Evolutionary conservation across 1,140 invertebrate species (phyloP), one percentile per base, ranked within the genome.

Genomic region (Gonioctena quinquepunctata): DNA sequence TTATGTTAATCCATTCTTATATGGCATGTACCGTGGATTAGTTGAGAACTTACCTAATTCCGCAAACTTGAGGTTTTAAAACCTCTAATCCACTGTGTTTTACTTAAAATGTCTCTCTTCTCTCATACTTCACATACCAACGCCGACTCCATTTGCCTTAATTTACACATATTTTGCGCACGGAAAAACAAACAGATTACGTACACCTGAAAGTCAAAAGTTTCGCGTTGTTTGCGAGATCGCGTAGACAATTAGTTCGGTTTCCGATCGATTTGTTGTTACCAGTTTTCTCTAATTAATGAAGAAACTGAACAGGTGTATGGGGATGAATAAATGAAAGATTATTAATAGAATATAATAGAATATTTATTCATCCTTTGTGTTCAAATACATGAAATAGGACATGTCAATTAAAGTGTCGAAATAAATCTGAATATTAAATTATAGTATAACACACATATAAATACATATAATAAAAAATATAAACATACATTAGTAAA

Each of bases 1-100:
- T 74, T 74, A 71, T 72, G 75, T 73, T 78, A 79, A 78, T 79
- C 77, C 77, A 68, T 74, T 74, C 74, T 74, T 77, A 77, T 77
- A 75, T 77, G 71, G 73, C 76, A 69, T 76, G 73, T 73, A 76
- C 65, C 23, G 62, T 69, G 76, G 77, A 79, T 79, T 79, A 77
- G 73, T 73, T 70, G 68, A 73, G 69, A 79, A 79, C 68, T 79
- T 77, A 69, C 71, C 75, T 77, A 79, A 77, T 78, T 74, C 76
- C 68, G 75, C 72, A 72, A 76, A 76, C 70, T 76, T 74, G 70
- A 75, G 67, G 75, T 77, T 77, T 79, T 79, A 71, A 79, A 79
- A 79, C 75, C 77, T 66, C 73, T 78, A 76, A 77, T 54, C 66
- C 63, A 13, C 27, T 42, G 49, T 56, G 42, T 67, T 64, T 61